A percentile compares a stretch with the other conserved stretches of the same genome.
Conservation (phyloP, 35 echinoderm and acorn worm species). For the Acanthaster planci region DNA sequence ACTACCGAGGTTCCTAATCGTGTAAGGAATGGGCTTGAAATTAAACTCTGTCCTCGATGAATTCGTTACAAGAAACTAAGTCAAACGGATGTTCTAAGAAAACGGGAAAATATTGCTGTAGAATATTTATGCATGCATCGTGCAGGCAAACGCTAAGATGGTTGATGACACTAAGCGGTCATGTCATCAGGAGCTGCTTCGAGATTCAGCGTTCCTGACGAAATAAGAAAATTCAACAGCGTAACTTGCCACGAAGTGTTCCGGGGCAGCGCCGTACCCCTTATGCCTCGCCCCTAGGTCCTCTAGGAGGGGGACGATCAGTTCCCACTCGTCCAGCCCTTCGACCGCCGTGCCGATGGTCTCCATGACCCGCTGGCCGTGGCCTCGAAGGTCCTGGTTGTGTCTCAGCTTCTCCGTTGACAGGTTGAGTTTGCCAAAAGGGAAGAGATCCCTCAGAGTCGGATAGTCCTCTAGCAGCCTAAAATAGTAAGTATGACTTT, state of each 20-base stretch:
- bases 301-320: constrained; percentile 33
- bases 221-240: not conserved
- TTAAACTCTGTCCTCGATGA: too few relatives aligned
- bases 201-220: too few relatives aligned
- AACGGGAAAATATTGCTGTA: too few relatives aligned
- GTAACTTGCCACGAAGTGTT: constrained; percentile 45
- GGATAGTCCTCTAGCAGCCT: constrained; percentile 44
- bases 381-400: constrained; percentile 4
- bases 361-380: constrained; percentile 55
- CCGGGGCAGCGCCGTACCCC: constrained; percentile 36
- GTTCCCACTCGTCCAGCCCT: constrained; percentile 44
- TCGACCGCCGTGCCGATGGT: constrained; percentile 48
- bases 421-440: constrained; percentile 52
- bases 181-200: too few relatives aligned
- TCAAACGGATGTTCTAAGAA: too few relatives aligned
- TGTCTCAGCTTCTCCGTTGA: constrained; percentile 39
- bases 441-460: constrained; percentile 26
- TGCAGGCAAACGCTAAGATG: too few relatives aligned
- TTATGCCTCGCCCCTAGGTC: constrained; percentile 42
- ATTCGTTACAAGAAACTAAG: too few relatives aligned
- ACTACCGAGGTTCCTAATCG: too few relatives aligned
- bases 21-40: too few relatives aligned
- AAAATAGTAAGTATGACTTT: not conserved
- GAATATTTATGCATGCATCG: too few relatives aligned
- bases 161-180: too few relatives aligned